These are phyloP conservation scores for Galbula dea DNA, from an alignment of 2,113 vertebrate genomes.

Conservation along the genomic window DNA sequence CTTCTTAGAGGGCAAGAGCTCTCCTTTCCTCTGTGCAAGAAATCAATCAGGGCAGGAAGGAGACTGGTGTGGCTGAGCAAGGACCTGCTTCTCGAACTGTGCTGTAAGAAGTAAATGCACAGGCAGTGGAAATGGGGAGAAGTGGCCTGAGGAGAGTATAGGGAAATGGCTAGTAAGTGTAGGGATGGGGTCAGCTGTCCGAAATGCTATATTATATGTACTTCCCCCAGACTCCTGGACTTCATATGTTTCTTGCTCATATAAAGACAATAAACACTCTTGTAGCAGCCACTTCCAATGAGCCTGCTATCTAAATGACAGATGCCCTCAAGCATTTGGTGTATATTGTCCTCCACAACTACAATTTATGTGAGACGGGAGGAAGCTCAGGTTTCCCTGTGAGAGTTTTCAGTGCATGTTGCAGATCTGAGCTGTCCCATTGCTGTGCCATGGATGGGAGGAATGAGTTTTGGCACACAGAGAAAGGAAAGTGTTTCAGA, in stretches of 20 bases:
- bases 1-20: no score
- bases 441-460: not conserved
- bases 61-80: no score
- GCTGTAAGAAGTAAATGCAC: no score
- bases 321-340: not conserved
- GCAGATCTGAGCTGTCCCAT: not conserved
- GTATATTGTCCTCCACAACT: not conserved
- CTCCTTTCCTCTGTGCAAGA: no score
- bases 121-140: no score
- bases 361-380: not conserved
- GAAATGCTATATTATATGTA: not conserved
- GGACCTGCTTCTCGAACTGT: no score
- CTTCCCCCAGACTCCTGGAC: not conserved
- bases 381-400: not conserved
- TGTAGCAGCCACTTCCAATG: not conserved
- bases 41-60: no score
- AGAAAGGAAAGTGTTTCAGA: not conserved
- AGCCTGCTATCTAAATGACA: not conserved
- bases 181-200: no score
- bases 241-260: not conserved
- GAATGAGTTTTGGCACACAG: not conserved
- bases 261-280: not conserved
- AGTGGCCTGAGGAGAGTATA: no score
- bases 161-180: no score
- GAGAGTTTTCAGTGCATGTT: not conserved